Evolutionary conservation across 2,888 invertebrate species (phyloP), one percentile per base, ranked within the genome.

Genomic region (Dendrolimus pini): DNA sequence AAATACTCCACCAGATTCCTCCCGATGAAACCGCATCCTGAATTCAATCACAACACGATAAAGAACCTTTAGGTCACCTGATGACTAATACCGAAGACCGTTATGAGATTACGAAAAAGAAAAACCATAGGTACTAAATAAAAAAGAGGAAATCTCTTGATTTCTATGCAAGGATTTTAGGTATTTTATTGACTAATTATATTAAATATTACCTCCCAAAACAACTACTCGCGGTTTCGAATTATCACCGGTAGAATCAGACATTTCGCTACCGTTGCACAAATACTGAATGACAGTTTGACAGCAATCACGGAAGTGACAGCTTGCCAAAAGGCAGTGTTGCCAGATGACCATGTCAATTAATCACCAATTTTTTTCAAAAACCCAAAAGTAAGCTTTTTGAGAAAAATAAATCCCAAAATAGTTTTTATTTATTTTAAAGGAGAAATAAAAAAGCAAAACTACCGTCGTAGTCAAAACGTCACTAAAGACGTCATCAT

Each of bases 11-110:
- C 95, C 69, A 98, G 91, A 90, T 97, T 96, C 74, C 98, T 93
- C 66, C 98, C 98, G 80, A 98, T 95, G 87, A 98, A 98, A 72
- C 98, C 98, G 88, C 97, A 97, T 84, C 98, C 98, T 98, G 88
- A 66, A 82, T 69, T 67, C 75, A 74, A 72, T 66, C 66, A 76
- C 67, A 70, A 71, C 66, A 72, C 64, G 65, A 68, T 71, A 67
- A 66, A 65, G 61, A 73, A 64, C 56, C 59, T 13, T 54, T 57
- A 42, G 66, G 68, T 69, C 73, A 75, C 64, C 66, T 65, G 82
- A 86, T 89, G 89, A 89, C 89, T 89, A 89, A 89, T 74, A 82
- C 81, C 57, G 60, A 63, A 71, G 80, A 85, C 88, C 85, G 88
- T 86, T 89, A 84, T 57, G 62, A 70, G 62, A 73, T 74, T 70